Evolutionary conservation across 2,888 invertebrate genomes (phyloP), one percentile per base, ranked within the genome.

Genomic region (Stenotaenia linearis): DNA sequence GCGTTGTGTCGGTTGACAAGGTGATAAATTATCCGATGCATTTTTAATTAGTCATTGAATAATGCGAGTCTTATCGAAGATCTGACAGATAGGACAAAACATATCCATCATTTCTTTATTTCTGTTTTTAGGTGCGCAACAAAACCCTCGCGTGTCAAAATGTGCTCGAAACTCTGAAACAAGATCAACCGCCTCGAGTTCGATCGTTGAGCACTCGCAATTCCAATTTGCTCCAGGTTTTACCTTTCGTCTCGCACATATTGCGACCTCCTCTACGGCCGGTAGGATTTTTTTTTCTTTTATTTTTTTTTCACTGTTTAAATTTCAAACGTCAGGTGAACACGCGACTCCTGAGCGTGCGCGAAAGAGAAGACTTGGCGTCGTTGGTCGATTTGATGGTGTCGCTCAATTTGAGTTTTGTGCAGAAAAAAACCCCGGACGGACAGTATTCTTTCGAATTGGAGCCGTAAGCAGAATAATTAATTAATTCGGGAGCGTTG

Each of bases 201-300:
- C 61, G 25, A 25, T 21, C 61, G 23, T 9, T 61, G 23, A 25
- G 9, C 3, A 61, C 23, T 12, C 45, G 1, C 45, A 15, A 5
- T 32, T 32, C 84, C 82, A 85, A 94, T n/a, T 86, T 90, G 35
- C 84, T 92, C 50, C 95, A 96, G 83, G 86, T 92, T 0, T 84
- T 94, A 79, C 93, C 96, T 0, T 86, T 91, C 45, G 85, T 96
- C 75, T 89, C 92, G 1, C 89, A 90, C 79, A 89, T 96, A 78
- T 88, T 96, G 75, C 89, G 91, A 78, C 96, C 96, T 0, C 87
- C 88, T 23, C 87, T 96, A 61, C 88, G 95, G 77, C 92, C 94
- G 0, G 93, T 94, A 83, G 85, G 87, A 84, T 40, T 25, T 28
- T 74, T 25, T 69, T 75, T 3, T n/a, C 9, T 32, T 6, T 32